Base-by-base conservation (phyloP, 2,113 vertebrate species). In the Anseranas semipalmata region DNA sequence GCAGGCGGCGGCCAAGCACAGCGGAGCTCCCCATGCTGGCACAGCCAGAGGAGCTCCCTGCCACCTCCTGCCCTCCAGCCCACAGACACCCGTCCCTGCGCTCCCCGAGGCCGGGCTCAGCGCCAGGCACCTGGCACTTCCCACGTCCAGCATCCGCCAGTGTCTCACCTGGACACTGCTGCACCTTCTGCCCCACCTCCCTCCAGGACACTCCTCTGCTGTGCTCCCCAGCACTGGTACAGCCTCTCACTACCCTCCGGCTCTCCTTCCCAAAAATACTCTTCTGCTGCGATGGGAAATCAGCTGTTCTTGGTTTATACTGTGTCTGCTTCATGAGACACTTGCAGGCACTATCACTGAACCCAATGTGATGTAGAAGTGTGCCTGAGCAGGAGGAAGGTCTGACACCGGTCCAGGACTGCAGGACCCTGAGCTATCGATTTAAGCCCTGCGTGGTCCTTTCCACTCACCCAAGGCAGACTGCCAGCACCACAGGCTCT, bases 51-150 rank as follows among this genome's bases (percentile, higher is more conserved):
- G 45, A 72, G 85, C 48, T 90, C 79, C n/a, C 53, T 37, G 70
- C 43, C 70, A 50, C 50, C 10, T 30, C 70, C 28, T 32, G 37
- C 74, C 67, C 37, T 32, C 4, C 1, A 56, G 48, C 45, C 33
- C 30, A 27, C 18, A 9, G 81, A 33, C n/a, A 45, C 18, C 65
- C 1, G n/a, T 32, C 70, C 43, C 37, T 10, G 46, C 0, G 0
- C 45, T 71, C 37, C 70, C 70, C 71, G 30, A 67, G 87, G 87
- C 87, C 3, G 2, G 74, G 85, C 74, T 68, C 74, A 48, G 53
- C 30, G 45, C 45, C 75, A 33, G 65, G 60, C 93, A 95, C 19
- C 77, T 93, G 95, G 32, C 77, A 22, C 60, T 89, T 93, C 92
- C 19, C 95, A 91, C 0, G 0, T 52, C 56, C 8, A 2, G 58